Base-by-base conservation (phyloP, 2,888 invertebrate genomes). In the Nemotelus nigrinus region DNA sequence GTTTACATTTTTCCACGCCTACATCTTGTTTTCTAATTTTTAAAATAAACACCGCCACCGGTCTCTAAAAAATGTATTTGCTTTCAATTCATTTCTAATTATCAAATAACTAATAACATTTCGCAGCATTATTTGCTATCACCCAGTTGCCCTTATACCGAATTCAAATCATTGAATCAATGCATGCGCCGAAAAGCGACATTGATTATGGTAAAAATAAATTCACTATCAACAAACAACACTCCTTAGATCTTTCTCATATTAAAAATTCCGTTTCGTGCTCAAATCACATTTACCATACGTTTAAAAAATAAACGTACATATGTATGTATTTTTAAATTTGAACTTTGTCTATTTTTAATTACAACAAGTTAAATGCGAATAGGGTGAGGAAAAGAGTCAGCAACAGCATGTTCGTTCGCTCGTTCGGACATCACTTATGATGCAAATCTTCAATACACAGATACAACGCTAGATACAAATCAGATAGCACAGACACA, bases 301-400 rank as follows among this genome's bases (percentile, higher is more conserved):
- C 74, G 63, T 60, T 74, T 47, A 53, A 53, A 60, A 74, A 74
- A 74, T 74, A 74, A 74, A 63, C 57, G n/a, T 63, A 74, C 63
- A 63, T 74, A 74, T 50, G n/a, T 63, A 74, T 74, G 74, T 74
- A 74, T 74, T 74, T 74, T 74, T 74, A 63, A 63, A 63, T 74
- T 43, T 74, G 74, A 57, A 74, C 74, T 74, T 74, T 74, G 74
- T 74, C 74, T 74, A 74, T 74, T 74, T 74, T 74, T 74, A 74
- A 74, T 74, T 74, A 70, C 44, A 74, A 74, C 60, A 74, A 63
- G 74, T 74, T 39, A 63, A 60, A 74, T 44, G 47, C 47, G 55
- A 48, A 43, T 43, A 74, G 74, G 48, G 48, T 63, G 74, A 43
- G 74, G 63, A 63, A 74, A 39, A 74, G 63, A 74, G 74, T 6